These are phyloP conservation scores for Gadopsis bispinosus DNA, from an alignment of 2,797 vertebrate species.

Conservation along the genomic window DNA sequence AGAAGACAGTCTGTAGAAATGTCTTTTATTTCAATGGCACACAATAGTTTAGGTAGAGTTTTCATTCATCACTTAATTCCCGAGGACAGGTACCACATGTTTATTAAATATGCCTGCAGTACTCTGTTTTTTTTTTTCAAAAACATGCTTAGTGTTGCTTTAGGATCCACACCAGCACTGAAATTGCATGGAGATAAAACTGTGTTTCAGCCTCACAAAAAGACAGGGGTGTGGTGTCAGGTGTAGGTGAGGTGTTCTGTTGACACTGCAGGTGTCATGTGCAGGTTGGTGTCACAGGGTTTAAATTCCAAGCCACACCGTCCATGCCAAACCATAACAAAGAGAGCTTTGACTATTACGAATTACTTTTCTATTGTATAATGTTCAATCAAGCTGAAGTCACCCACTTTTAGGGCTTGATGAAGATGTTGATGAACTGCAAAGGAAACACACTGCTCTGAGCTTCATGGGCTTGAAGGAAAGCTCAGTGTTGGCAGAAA, in stretches of 20 bases:
- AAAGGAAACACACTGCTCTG: conserved; percentile 38
- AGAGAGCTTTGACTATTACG: conserved; percentile 50
- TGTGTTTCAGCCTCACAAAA: no score
- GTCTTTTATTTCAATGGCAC: conserved; percentile 48
- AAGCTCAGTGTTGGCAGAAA: conserved; percentile 59
- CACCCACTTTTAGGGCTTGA: conserved; percentile 51
- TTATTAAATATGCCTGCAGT: conserved; percentile 4
- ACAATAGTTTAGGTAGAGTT: conserved; percentile 32
- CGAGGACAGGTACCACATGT: not conserved
- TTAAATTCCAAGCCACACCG: conserved; percentile 44
- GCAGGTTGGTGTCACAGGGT: conserved; percentile 43
- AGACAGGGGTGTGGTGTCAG: no score
- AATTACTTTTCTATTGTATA: conserved; percentile 42
- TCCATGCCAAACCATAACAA: conserved; percentile 49
- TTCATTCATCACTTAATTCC: conserved; percentile 32
- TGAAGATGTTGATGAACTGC: conserved; percentile 52
- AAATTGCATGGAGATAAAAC: conserved; percentile 11
- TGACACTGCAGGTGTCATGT: conserved; percentile 54
- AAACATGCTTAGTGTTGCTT: conserved; percentile 19
- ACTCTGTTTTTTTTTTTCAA: conserved; percentile 7
- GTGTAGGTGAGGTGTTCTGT: conserved; percentile 51
- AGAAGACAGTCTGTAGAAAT: conserved; percentile 43
- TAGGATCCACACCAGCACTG: conserved; percentile 14
- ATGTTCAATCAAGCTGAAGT: conserved; percentile 61
- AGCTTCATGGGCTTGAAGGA: conserved; percentile 34